Evolutionary conservation across 2,113 vertebrate genomes (phyloP), one percentile per base, ranked within the genome.

Genomic region (Terrapene triunguis): DNA sequence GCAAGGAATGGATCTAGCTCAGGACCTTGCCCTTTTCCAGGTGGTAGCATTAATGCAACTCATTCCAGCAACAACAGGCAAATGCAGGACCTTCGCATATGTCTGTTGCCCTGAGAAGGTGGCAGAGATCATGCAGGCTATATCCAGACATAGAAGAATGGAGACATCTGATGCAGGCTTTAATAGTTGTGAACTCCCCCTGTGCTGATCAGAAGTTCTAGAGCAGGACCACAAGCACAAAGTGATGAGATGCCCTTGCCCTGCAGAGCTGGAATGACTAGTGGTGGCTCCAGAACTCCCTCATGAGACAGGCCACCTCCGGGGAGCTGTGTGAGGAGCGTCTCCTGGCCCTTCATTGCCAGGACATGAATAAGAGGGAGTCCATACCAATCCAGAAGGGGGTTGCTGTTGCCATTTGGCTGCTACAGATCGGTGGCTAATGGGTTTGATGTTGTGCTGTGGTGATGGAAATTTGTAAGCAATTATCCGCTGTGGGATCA

Each of bases 21-120:
- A 87, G 78, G 96, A 89, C 91, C 82, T 78, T 95, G 96, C 95
- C 96, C 80, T 93, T 35, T 96, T 97, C 96, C 96, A 97, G 96
- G 96, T 97, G 14, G 38, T 38, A 25, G 3, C 7, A 78, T 19
- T 69, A 83, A 59, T 32, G 51, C 32, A 84, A 62, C 59, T 10
- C 38, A n/a, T 59, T 13, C 3, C 27, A 47, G 22, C 0, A 38
- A 50, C n/a, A 86, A 44, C 85, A 86, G 72, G 47, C 83, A 80
- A 89, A 84, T 74, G 86, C 47, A 62, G 11, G 32, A 11, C 72
- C 59, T 55, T 82, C 16, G 55, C 54, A 79, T 38, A 35, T 55
- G 54, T 48, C 65, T 1, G 62, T 2, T 0, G 11, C 65, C 35
- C 21, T 82, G 62, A 44, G 59, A 13, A 85, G 54, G 88, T 88